phyloP scores from a whole-genome alignment of 2,888 invertebrate species.

The Euplagia quadripunctaria region DNA sequence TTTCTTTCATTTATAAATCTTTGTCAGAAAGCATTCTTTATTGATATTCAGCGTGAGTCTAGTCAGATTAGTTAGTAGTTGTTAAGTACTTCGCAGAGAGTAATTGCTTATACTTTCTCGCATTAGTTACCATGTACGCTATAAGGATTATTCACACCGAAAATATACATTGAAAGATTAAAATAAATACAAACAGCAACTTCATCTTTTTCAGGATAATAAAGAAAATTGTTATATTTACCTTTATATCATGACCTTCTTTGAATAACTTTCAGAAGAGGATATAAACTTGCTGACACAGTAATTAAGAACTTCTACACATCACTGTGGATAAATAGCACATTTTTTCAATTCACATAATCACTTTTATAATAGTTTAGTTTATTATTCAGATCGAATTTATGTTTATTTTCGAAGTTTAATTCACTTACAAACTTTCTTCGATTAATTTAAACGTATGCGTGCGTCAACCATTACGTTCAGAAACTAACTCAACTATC shows the following conservation, averaged over 20 bases:
- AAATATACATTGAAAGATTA: neutral
- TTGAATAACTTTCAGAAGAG: conserved; percentile 65
- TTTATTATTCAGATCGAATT: conserved; percentile 2
- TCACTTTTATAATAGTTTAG: conserved; percentile 15
- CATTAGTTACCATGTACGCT: neutral
- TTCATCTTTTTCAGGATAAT: conserved; percentile 12
- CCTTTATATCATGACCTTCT: conserved; percentile 71
- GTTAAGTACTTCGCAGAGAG: neutral
- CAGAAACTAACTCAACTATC: conserved; percentile 40
- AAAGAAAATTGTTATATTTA: conserved; percentile 59
- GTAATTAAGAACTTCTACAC: conserved; percentile 46
- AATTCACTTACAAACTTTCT: conserved; percentile 34
- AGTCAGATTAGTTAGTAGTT: neutral
- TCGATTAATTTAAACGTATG: conserved; percentile 30
- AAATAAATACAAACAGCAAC: neutral
- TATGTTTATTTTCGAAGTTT: conserved; percentile 21
- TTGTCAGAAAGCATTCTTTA: neutral
- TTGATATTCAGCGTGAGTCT: neutral
- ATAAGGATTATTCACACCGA: neutral
- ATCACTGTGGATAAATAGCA: conserved; percentile 27
- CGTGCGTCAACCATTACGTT: conserved; percentile 54
- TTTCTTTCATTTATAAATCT: neutral
- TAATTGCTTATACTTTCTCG: conserved; percentile 17
- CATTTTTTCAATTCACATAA: conserved; percentile 19
- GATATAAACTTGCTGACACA: conserved; percentile 62